Conservation (phyloP, 2,888 invertebrate species). For the Pyralis farinalis region DNA sequence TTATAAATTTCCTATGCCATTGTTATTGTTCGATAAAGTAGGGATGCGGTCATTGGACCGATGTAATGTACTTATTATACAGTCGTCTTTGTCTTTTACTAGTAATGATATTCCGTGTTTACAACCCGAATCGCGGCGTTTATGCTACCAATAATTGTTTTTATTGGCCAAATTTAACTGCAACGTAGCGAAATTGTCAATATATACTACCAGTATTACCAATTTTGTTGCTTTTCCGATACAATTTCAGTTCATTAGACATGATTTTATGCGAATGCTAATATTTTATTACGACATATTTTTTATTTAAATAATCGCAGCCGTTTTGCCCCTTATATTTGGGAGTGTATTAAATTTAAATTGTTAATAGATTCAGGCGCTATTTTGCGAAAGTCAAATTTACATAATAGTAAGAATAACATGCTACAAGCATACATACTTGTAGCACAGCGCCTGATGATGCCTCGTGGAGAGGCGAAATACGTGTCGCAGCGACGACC, state of each 20-base stretch:
- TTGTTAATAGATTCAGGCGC: no score
- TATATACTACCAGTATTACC: constrained; percentile 15
- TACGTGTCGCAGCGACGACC: no score
- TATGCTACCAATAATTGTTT: constrained; percentile 54
- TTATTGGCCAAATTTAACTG: constrained; percentile 47
- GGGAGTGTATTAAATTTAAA: no score
- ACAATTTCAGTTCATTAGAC: neutral
- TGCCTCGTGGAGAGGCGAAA: no score
- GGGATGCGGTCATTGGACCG: constrained; percentile 48
- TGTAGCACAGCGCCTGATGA: no score
- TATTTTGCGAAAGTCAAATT: no score
- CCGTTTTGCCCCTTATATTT: no score
- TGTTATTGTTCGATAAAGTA: constrained; percentile 51
- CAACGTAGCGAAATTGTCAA: constrained; percentile 28
- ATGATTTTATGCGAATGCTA: neutral
- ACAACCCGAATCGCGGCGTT: constrained; percentile 42
- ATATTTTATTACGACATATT: neutral
- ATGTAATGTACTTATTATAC: constrained; percentile 58
- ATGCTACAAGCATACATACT: no score
- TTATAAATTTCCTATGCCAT: constrained; percentile 48
- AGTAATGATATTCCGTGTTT: constrained; percentile 43
- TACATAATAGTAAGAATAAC: no score
- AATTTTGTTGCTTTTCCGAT: neutral
- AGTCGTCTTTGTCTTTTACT: constrained; percentile 37
- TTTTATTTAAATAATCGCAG: no score